These are phyloP conservation scores for Diprion similis DNA, from an alignment of 1,140 invertebrate genomes.

Conservation along the genomic window DNA sequence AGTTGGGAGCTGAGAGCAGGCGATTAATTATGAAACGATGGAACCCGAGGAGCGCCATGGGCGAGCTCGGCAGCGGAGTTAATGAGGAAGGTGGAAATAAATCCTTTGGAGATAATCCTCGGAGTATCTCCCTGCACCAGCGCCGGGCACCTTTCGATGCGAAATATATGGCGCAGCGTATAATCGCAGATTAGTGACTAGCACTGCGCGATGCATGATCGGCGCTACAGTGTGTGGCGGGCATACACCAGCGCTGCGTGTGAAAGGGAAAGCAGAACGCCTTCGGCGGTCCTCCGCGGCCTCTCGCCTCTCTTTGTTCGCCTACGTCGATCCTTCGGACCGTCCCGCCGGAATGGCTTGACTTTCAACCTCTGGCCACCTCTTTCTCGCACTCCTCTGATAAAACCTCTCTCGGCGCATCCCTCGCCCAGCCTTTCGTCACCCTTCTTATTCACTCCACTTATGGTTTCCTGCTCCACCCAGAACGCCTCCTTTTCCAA, in stretches of 20 bases:
- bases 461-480: too few species aligned
- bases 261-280: slow-evolving; percentile 7
- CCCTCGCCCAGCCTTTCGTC: neutral
- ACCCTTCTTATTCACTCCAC: too few species aligned
- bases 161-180: neutral
- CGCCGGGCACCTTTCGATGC: neutral
- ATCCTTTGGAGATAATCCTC: neutral
- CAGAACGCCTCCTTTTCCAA: neutral
- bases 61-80: neutral
- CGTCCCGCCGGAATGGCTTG: neutral
- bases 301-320: neutral
- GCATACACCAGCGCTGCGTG: neutral
- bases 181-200: neutral
- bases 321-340: slow-evolving; percentile 4
- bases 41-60: neutral
- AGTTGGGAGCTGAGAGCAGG: neutral
- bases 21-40: neutral
- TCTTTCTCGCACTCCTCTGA: neutral
- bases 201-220: too few species aligned
- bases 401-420: neutral
- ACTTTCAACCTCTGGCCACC: neutral
- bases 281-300: neutral
- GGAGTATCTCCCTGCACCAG: neutral
- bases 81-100: slow-evolving; percentile 1
- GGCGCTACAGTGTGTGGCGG: too few species aligned